Conservation (phyloP, 2,113 vertebrate species). For the Dromiciops gliroides region DNA sequence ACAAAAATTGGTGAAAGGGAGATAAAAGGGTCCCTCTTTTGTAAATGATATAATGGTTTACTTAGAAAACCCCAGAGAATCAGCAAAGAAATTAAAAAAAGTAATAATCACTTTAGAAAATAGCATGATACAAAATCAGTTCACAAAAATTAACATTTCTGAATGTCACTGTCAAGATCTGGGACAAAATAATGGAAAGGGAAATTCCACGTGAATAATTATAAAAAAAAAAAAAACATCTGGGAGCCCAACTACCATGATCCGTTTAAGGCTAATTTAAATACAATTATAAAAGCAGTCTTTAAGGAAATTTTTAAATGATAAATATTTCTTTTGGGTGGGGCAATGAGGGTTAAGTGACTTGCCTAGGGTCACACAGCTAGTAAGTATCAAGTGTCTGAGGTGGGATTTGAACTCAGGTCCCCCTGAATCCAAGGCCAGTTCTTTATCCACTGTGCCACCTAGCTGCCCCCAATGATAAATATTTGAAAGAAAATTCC, state of each 20-base stretch:
- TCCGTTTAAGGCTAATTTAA: neutral
- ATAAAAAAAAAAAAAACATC: neutral
- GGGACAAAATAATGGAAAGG: neutral
- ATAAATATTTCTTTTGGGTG: too few species aligned
- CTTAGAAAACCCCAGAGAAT: constrained; percentile 12
- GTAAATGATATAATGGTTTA: neutral
- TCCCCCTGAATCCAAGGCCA: too few species aligned
- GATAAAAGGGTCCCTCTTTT: neutral
- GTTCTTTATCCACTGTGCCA: too few species aligned
- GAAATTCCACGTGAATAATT: neutral
- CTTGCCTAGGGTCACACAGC: too few species aligned
- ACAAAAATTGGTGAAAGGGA: neutral
- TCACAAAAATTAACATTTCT: neutral
- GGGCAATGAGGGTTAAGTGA: too few species aligned
- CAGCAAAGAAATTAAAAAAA: neutral
- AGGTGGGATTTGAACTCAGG: too few species aligned
- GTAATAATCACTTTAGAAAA: neutral
- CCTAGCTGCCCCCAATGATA: too few species aligned
- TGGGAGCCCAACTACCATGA: neutral
- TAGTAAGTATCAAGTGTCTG: too few species aligned
- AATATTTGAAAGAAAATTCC: neutral
- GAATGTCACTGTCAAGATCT: neutral
- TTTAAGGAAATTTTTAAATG: neutral
- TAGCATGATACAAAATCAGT: neutral
- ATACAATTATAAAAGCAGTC: neutral